Evolutionary conservation across 2,888 invertebrate species (phyloP).

Genomic region (Steinernema hermaphroditum): DNA sequence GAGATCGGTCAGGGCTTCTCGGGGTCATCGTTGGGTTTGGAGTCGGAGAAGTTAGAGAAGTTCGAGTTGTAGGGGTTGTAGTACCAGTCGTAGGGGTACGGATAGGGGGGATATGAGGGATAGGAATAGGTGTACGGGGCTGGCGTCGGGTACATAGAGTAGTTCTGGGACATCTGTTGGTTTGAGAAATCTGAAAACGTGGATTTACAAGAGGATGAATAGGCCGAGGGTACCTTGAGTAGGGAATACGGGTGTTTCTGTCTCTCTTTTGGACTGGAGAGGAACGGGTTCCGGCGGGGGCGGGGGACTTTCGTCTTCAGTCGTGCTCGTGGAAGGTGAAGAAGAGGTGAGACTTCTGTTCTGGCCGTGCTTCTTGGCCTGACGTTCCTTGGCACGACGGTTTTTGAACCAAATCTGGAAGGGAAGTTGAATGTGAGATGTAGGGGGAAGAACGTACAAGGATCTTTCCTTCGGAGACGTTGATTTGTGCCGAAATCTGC

Average conservation of each 20-base stretch:
- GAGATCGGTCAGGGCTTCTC: not conserved
- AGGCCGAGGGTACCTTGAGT: not conserved
- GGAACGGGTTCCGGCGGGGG: conserved; percentile 12
- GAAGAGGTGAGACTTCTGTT: not conserved
- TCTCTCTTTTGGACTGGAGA: too few species aligned
- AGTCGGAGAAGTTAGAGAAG: not conserved
- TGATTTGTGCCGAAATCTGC: conserved; percentile 7
- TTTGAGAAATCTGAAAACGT: not conserved
- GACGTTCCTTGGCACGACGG: conserved; percentile 16
- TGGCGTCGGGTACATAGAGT: not conserved
- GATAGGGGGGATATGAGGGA: not conserved
- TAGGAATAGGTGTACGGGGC: conserved; percentile 16
- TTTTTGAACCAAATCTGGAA: conserved; percentile 20
- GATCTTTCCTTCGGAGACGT: conserved; percentile 8
- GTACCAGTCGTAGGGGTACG: conserved; percentile 25
- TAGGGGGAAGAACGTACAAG: not conserved
- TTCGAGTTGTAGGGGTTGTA: not conserved
- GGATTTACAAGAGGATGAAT: not conserved
- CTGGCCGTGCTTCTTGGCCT: not conserved
- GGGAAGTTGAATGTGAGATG: too few species aligned
- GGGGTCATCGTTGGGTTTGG: not conserved
- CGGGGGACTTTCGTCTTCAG: conserved; percentile 16
- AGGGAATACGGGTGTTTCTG: too few species aligned
- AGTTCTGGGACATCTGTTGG: not conserved
- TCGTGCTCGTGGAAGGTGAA: not conserved